Evolutionary conservation across 2,888 invertebrate genomes (phyloP), one percentile per base, ranked within the genome.

Genomic region (Seladonia tumulorum): DNA sequence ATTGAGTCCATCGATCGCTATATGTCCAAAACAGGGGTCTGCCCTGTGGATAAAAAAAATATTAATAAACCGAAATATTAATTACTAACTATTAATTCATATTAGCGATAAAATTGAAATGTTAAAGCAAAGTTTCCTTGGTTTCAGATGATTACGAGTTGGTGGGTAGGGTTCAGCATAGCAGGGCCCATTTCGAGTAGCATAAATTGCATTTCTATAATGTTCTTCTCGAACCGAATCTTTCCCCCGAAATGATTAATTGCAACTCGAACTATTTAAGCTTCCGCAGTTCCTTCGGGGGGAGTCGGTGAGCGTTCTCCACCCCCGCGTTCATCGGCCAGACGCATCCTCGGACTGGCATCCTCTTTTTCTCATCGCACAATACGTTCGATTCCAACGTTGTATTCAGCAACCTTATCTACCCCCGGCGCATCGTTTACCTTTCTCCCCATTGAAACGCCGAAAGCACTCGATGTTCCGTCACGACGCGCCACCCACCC

Each of bases 401-500:
- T 76, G 79, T 89, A 89, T 78, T 84, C 89, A 79, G 70, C 79
- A 77, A 85, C 73, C 85, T 85, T 87, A 87, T 88, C 87, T 83
- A 81, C 70, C 77, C 76, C 71, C 12, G 66, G 53, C 42, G 76
- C 81, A 83, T 83, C 83, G 82, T 76, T 83, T 79, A 66, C 81
- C 80, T 47, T 53, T 47, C 57, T 39, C 57, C 47, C 68, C 60
- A 35, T 79, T 75, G 87, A 85, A 82, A 84, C 79, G 81, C 79
- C 83, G 82, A 86, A 86, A 86, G 78, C 87, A 79, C 90, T 87
- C 90, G 83, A 80, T 82, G 81, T 72, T 81, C 75, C 78, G 79
- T 87, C 89, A 81, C 76, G 53, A 66, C 29, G 70, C 47, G 68
- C 49, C 53, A 63, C 63, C 71, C 76, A 29, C 57, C 71, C 14